A percentile compares a stretch with the other conserved stretches of the same genome.
Evolutionary conservation across 1,140 invertebrate genomes (phyloP).

Genomic region (Leptinotarsa texana): DNA sequence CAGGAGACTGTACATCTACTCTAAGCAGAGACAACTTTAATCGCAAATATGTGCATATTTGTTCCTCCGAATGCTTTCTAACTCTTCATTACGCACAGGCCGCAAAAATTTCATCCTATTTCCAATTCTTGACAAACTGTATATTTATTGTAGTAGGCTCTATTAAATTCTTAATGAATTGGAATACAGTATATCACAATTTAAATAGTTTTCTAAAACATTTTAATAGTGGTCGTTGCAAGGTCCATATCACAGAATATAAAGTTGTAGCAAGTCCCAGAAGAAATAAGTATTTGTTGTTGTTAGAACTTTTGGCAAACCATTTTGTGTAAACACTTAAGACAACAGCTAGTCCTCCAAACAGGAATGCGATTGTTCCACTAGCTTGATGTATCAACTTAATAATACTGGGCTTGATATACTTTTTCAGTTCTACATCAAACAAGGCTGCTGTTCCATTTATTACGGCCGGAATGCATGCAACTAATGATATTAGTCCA

Average conservation of each 20-base stretch:
- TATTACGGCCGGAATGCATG: slow-evolving; percentile 34
- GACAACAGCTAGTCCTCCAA: slow-evolving; percentile 45
- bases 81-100: no score
- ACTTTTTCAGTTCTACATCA: slow-evolving; percentile 39
- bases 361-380: slow-evolving; percentile 38
- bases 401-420: slow-evolving; percentile 33
- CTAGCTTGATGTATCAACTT: slow-evolving; percentile 43
- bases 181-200: neutral
- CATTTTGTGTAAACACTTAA: slow-evolving; percentile 48
- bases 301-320: slow-evolving; percentile 38
- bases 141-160: no score
- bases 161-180: no score
- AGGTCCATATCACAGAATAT: slow-evolving; percentile 38
- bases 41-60: no score
- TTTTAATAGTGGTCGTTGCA: slow-evolving; percentile 39
- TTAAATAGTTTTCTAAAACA: slow-evolving; percentile 20
- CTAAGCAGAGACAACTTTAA: no score
- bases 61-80: no score
- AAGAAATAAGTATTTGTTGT: slow-evolving; percentile 35
- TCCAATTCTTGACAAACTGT: no score
- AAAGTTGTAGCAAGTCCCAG: slow-evolving; percentile 32
- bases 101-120: no score
- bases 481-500: slow-evolving; percentile 39
- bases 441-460: slow-evolving; percentile 40
- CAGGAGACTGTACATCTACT: no score